These are phyloP conservation scores for Epinephelus coioides DNA, from an alignment of 2,797 vertebrate genomes.

Conservation along the genomic window DNA sequence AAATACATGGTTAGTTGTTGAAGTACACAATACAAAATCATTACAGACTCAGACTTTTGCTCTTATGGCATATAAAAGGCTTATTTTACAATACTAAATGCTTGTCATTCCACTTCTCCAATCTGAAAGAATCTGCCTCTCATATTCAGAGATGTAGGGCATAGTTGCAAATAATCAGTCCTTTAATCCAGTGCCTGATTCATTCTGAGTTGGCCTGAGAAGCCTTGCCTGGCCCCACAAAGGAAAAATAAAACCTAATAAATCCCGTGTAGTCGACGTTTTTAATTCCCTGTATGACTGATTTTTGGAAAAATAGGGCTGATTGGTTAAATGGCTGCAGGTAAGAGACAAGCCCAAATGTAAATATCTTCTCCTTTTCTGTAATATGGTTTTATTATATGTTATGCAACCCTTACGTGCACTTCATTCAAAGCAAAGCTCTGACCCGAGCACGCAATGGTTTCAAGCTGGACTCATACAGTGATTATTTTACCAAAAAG, in stretches of 20 bases:
- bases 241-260: conserved; percentile 21
- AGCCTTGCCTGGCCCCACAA: conserved; percentile 12
- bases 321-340: conserved; percentile 29
- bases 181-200: conserved; percentile 50
- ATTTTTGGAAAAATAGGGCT: background rate
- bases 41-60: background rate
- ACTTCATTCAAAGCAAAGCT: conserved; percentile 17
- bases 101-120: background rate
- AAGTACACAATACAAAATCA: conserved; percentile 28
- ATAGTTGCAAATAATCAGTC: conserved; percentile 46
- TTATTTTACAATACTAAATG: background rate
- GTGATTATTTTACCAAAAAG: background rate
- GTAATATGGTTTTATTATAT: background rate
- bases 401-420: conserved; percentile 8
- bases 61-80: background rate
- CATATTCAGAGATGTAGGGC: conserved; percentile 37
- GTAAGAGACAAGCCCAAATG: conserved; percentile 5
- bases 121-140: conserved; percentile 7
- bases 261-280: conserved; percentile 24
- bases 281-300: conserved; percentile 19
- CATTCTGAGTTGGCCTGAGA: conserved; percentile 33
- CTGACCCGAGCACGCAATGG: background rate
- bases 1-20: conserved; percentile 5
- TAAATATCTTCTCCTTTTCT: conserved; percentile 17
- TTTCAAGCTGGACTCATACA: background rate